Percentiles rank a stretch among this genome's conserved stretches.
Conservation (phyloP, 2,113 vertebrate genomes). For the Strix uralensis region DNA sequence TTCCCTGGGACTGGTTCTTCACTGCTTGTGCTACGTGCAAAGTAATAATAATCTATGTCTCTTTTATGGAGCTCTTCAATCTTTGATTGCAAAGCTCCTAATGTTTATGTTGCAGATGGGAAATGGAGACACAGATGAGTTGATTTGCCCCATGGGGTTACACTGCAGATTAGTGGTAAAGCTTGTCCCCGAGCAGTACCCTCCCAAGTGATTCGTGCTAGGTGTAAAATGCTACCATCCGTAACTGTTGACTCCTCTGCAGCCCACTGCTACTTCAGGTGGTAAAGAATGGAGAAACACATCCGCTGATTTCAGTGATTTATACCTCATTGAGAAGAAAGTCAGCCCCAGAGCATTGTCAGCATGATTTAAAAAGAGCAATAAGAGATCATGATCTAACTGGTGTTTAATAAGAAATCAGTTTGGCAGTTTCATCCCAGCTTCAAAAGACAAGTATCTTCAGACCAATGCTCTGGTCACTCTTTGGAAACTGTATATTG, state of each 20-base stretch:
- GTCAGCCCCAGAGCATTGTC: not conserved
- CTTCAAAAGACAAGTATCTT: not conserved
- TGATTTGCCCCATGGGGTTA: not conserved
- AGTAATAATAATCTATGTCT: not conserved
- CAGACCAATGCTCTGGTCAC: not conserved
- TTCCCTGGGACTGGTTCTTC: not conserved
- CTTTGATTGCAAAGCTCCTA: not conserved
- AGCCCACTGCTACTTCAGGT: not conserved
- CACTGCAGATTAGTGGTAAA: not conserved
- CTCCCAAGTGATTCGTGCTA: not conserved
- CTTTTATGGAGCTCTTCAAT: not conserved
- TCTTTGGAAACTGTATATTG: not conserved
- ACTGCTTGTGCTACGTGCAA: not conserved
- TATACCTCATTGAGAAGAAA: not conserved
- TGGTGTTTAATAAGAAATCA: not conserved
- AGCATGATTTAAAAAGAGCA: not conserved
- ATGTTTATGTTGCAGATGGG: not conserved
- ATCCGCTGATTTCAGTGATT: not conserved
- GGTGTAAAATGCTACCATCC: not conserved
- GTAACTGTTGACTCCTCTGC: not conserved
- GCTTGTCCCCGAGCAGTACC: not conserved
- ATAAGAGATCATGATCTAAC: not conserved
- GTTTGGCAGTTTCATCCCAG: not conserved
- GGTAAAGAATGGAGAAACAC: not conserved
- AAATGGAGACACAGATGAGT: not conserved